Conservation (phyloP, 2,113 vertebrate genomes). For the Suricata suricatta region DNA sequence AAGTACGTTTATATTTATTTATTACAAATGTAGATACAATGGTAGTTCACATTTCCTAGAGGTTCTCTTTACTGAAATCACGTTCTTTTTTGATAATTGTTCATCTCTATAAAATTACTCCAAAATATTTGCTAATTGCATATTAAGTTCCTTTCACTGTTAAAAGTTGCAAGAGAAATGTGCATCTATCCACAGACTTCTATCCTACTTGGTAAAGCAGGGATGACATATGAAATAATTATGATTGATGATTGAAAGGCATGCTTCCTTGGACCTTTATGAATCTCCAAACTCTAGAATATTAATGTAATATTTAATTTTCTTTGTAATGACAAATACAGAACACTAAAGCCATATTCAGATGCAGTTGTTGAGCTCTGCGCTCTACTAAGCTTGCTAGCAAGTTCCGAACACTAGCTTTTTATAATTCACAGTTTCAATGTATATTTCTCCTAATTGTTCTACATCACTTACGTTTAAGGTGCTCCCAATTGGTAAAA, state of each 20-base stretch:
- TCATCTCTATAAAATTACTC: not conserved
- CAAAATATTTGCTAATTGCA: not conserved
- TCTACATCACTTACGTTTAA: not conserved
- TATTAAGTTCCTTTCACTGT: not conserved
- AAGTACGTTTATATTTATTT: not conserved
- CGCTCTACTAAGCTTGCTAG: not conserved
- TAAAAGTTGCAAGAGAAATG: not conserved
- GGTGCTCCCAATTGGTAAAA: not conserved
- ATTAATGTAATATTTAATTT: not conserved
- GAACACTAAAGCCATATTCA: not conserved
- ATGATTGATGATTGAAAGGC: not conserved
- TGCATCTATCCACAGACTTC: not conserved
- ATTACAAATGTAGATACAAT: not conserved
- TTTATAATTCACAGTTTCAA: not conserved
- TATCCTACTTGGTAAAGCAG: not conserved
- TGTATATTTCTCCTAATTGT: not conserved
- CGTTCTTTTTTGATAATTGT: not conserved
- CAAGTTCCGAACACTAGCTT: not conserved
- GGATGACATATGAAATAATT: not conserved
- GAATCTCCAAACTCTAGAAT: not conserved
- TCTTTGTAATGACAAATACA: not conserved
- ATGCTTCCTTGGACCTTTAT: not conserved
- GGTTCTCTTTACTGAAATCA: not conserved
- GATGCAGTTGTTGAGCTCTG: not conserved
- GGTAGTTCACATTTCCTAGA: not conserved